A percentile compares a stretch with the other conserved stretches of the same genome.
phyloP scores from a whole-genome alignment of 2,113 vertebrate species.

The Lepus timidus region DNA sequence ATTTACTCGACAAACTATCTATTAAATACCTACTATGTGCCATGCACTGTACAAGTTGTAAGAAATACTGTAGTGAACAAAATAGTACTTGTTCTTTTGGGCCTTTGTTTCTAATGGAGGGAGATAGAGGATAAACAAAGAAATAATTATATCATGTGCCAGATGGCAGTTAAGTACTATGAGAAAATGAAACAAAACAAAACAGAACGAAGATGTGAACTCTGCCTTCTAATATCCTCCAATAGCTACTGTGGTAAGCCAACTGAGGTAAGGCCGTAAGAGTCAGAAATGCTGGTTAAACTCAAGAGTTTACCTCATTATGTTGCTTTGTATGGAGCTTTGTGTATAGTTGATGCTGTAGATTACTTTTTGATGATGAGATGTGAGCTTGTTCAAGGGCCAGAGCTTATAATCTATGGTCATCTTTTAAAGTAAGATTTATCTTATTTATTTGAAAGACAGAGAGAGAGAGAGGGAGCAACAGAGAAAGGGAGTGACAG shows the following conservation, averaged over 20 bases:
- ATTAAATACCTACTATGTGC: neutral
- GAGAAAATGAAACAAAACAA: neutral
- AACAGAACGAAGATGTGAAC: neutral
- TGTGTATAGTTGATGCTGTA: neutral
- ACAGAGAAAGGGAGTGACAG: too few relatives aligned
- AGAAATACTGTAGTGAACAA: neutral
- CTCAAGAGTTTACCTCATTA: neutral
- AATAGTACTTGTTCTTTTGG: neutral
- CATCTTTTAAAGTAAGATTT: too few relatives aligned
- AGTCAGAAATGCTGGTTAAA: neutral
- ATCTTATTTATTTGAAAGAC: too few relatives aligned
- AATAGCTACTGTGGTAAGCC: neutral
- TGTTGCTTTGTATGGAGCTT: neutral
- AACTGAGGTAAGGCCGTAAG: neutral
- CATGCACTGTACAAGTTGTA: neutral
- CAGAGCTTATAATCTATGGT: neutral
- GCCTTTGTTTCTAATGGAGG: neutral
- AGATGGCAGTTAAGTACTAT: neutral
- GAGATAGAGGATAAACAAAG: neutral
- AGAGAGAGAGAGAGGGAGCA: too few relatives aligned
- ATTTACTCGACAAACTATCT: neutral
- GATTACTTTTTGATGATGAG: conserved; percentile 42
- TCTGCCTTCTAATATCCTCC: neutral
- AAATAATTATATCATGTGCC: neutral
- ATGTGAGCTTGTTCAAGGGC: conserved; percentile 4